Evolutionary conservation across 1,140 invertebrate genomes (phyloP), one percentile per base, ranked within the genome.

Genomic region (Neodiprion lecontei): DNA sequence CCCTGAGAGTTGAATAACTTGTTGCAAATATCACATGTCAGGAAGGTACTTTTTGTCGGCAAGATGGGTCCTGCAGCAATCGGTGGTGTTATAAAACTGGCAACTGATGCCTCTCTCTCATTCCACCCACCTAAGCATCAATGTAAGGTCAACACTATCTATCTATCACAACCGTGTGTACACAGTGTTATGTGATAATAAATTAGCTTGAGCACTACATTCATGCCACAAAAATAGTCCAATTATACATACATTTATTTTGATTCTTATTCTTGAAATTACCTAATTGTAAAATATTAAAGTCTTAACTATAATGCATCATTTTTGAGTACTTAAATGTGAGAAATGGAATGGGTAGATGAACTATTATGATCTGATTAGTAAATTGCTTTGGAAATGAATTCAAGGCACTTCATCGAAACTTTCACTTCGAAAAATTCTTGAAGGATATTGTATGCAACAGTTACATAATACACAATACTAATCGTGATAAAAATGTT

Each of bases 131-230:
- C 87, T 88, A 87, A 85, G 87, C 87, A 88, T 87, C 82, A 88
- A 88, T 88, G 87, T 87, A 81, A 80, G 86, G 87, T 88, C 87
- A 88, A 88, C 81, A 88, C 86, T 88, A 88, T 88, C 86, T 88
- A 87, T 88, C 78, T 87, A 88, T 88, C 86, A 87, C 87, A 86
- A 83, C 82, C 81, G 82, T 80, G 23, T 71, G 77, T 72, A 73
- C 70, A 78, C 76, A 83, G 81, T 83, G 69, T 82, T 79, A 77
- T 87, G 86, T 88, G 87, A 88, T 88, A 88, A 88, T 87, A 87
- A 88, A 88, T 88, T 76, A 88, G 86, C 86, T 88, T 88, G 86
- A 88, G 83, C 87, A 83, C 85, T 88, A 88, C 86, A 88, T 88
- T 85, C 84, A 88, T 88, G 87, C 86, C 81, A 86, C 82, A 82